phyloP scores from a whole-genome alignment of 2,888 invertebrate species.

The Acanthopleura granulata region DNA sequence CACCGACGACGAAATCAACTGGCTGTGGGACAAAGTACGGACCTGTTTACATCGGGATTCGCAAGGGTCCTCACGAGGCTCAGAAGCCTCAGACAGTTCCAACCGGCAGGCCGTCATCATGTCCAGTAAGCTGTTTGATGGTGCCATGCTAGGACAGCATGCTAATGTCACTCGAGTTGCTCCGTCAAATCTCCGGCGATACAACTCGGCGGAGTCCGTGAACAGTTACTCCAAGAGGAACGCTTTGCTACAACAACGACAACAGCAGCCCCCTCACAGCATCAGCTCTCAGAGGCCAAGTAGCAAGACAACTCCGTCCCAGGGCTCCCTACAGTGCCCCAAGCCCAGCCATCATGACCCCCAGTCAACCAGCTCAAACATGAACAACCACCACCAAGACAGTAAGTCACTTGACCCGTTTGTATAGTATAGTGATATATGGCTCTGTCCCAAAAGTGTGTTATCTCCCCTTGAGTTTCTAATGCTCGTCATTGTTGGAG shows the following conservation, averaged over 20 bases:
- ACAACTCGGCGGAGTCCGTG: constrained; percentile 9
- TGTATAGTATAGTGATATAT: too few relatives aligned
- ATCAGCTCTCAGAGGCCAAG: constrained; percentile 27
- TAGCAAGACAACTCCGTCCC: neutral
- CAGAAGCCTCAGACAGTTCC: neutral
- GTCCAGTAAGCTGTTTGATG: constrained; percentile 60
- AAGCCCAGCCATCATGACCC: constrained; percentile 40
- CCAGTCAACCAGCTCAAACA: neutral
- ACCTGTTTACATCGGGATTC: constrained; percentile 47
- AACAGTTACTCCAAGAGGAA: constrained; percentile 40
- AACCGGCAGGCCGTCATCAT: constrained; percentile 46
- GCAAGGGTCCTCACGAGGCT: neutral
- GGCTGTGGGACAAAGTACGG: constrained; percentile 65
- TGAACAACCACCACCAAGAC: neutral
- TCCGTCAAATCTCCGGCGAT: neutral
- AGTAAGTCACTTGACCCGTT: too few relatives aligned
- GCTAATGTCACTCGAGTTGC: constrained; percentile 4
- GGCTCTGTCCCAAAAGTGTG: too few relatives aligned
- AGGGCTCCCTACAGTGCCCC: neutral
- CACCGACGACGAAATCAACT: constrained; percentile 68
- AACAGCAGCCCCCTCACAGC: constrained; percentile 44
- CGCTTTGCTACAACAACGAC: constrained; percentile 48
- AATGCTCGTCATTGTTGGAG: too few relatives aligned
- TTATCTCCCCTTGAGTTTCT: too few relatives aligned
- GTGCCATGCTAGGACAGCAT: constrained; percentile 48